Conservation (phyloP, 2,888 invertebrate genomes). For the Adelognathus sp. region DNA sequence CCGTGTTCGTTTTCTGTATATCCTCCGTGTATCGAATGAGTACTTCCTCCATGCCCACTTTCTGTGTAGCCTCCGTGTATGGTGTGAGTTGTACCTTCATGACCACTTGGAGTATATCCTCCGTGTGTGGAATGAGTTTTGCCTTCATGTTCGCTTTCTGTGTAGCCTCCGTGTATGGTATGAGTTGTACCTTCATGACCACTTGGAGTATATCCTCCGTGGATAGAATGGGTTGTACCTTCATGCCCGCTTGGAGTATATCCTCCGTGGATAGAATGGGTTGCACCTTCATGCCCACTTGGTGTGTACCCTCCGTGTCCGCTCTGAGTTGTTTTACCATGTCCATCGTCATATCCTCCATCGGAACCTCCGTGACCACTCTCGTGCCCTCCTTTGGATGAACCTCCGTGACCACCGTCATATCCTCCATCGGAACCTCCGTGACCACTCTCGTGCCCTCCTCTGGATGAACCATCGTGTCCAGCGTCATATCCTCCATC, state of each 20-base stretch:
- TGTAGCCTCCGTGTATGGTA: slow-evolving; percentile 4
- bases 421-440: slow-evolving; percentile 26
- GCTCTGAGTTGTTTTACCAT: neutral
- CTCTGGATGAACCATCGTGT: slow-evolving; percentile 18
- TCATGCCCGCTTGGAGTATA: slow-evolving; percentile 2
- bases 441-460: slow-evolving; percentile 14
- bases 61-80: slow-evolving; percentile 5
- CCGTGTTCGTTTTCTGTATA: neutral
- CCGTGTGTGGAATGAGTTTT: slow-evolving; percentile 25
- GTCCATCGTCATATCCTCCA: slow-evolving; percentile 1
- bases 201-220: neutral
- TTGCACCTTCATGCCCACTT: slow-evolving; percentile 12
- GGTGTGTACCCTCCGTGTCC: neutral
- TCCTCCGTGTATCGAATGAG: too few relatives aligned
- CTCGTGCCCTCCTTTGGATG: slow-evolving; percentile 11
- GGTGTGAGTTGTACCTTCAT: slow-evolving; percentile 26
- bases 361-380: slow-evolving; percentile 16
- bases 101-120: neutral
- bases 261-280: slow-evolving; percentile 19
- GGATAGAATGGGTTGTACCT: slow-evolving; percentile 23
- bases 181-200: slow-evolving; percentile 26
- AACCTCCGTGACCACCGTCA: slow-evolving; percentile 29
- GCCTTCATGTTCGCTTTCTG: slow-evolving; percentile 4
- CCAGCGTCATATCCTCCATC: slow-evolving; percentile 26
- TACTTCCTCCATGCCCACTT: too few relatives aligned